phyloP scores from a whole-genome alignment of 2,797 vertebrate genomes.

The Aviceda leuphotes region DNA sequence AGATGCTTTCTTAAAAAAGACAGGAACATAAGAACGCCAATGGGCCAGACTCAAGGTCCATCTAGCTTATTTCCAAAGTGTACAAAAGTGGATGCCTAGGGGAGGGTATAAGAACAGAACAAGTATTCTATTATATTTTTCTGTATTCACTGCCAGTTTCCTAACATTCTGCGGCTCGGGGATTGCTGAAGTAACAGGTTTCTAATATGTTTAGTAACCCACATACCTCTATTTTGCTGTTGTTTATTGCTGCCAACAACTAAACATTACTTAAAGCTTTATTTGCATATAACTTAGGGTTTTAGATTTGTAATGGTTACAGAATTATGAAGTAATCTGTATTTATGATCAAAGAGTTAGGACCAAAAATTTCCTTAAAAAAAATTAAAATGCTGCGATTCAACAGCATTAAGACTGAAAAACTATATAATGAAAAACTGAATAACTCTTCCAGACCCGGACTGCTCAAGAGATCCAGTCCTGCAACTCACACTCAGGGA shows the following conservation, averaged over 20 bases:
- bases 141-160: background rate
- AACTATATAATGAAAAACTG: too few relatives aligned
- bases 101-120: background rate
- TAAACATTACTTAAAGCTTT: background rate
- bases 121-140: background rate
- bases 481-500: background rate
- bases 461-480: background rate
- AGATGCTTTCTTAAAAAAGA: background rate
- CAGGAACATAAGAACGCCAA: background rate
- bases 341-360: background rate
- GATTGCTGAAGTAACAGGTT: background rate
- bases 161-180: background rate
- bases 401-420: background rate
- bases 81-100: background rate
- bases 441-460: background rate
- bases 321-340: background rate
- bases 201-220: background rate
- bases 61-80: background rate
- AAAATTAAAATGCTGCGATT: background rate
- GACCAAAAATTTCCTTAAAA: background rate
- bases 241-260: background rate
- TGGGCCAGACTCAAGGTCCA: background rate
- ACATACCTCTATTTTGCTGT: background rate
- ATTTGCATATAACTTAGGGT: background rate
- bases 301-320: background rate